Evolutionary conservation across 2,888 invertebrate species (phyloP).

Genomic region (Sturmia bella): DNA sequence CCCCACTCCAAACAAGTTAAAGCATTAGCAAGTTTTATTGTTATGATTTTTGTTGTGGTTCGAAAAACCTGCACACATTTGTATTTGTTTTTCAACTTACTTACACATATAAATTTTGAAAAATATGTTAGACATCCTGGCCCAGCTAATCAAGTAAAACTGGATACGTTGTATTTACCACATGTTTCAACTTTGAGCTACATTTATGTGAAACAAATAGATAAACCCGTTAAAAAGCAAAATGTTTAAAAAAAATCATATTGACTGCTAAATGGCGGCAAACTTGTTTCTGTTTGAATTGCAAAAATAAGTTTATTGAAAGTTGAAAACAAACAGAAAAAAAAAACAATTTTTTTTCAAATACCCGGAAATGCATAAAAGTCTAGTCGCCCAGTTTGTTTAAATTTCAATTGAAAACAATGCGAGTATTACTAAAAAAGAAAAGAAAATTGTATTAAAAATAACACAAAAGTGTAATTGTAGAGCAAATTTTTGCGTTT

Average conservation of each 20-base stretch:
- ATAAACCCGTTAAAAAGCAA: conserved; percentile 8
- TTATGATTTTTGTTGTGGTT: conserved; percentile 3
- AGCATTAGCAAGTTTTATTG: not conserved
- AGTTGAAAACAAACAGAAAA: conserved; percentile 23
- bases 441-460: not conserved
- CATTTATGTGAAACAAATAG: conserved; percentile 35
- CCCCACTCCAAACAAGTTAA: conserved; percentile 1
- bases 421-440: not conserved
- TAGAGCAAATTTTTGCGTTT: conserved; percentile 24
- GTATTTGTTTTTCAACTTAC: not conserved
- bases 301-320: conserved; percentile 38
- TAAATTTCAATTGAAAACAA: conserved; percentile 15
- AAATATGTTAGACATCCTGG: conserved; percentile 59
- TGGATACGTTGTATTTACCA: conserved; percentile 30
- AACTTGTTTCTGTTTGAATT: conserved; percentile 62
- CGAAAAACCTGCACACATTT: not conserved
- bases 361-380: conserved; percentile 66
- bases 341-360: too few relatives aligned
- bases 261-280: conserved; percentile 57
- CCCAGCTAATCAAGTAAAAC: conserved; percentile 64
- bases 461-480: conserved; percentile 29
- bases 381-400: conserved; percentile 49
- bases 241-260: conserved; percentile 21
- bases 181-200: conserved; percentile 47
- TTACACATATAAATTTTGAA: not conserved